Evolutionary conservation across 2,113 vertebrate species (phyloP).

Genomic region (Reinhardtius hippoglossoides): DNA sequence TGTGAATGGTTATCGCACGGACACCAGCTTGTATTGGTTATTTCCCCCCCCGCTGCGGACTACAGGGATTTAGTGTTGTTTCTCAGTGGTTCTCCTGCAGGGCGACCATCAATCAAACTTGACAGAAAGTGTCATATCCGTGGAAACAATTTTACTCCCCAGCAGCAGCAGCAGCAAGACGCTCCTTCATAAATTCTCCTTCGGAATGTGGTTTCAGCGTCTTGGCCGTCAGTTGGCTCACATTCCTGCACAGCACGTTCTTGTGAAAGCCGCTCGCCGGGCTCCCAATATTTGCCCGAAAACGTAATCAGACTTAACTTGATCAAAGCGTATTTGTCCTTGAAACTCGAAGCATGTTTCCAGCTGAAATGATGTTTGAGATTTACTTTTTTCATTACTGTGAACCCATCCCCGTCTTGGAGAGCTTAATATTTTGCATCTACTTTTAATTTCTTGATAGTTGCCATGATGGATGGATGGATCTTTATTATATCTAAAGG

Average conservation of each 20-base stretch:
- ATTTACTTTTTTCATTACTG: background rate
- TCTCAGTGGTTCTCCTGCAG: slow-evolving; percentile 29
- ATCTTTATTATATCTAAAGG: too few species aligned
- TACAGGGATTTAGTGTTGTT: slow-evolving; percentile 27
- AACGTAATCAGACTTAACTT: background rate
- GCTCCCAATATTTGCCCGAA: background rate
- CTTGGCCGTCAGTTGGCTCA: background rate
- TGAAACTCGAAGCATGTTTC: background rate
- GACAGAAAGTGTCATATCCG: slow-evolving; percentile 33
- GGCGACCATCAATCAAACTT: slow-evolving; percentile 45
- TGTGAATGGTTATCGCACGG: slow-evolving; percentile 23
- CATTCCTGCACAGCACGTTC: background rate
- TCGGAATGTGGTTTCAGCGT: slow-evolving; percentile 1
- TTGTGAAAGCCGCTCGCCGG: background rate
- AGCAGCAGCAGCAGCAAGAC: too few species aligned
- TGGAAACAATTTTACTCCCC: background rate
- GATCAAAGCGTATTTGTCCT: background rate
- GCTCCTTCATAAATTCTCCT: background rate
- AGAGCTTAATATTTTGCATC: background rate
- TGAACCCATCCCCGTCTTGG: background rate
- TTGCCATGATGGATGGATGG: background rate
- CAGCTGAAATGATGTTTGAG: background rate
- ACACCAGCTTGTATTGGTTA: background rate
- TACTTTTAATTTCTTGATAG: background rate
- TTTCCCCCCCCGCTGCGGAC: slow-evolving; percentile 10